phyloP scores from a whole-genome alignment of 1,140 invertebrate genomes.

The Pseudomyrmex dendroicus region DNA sequence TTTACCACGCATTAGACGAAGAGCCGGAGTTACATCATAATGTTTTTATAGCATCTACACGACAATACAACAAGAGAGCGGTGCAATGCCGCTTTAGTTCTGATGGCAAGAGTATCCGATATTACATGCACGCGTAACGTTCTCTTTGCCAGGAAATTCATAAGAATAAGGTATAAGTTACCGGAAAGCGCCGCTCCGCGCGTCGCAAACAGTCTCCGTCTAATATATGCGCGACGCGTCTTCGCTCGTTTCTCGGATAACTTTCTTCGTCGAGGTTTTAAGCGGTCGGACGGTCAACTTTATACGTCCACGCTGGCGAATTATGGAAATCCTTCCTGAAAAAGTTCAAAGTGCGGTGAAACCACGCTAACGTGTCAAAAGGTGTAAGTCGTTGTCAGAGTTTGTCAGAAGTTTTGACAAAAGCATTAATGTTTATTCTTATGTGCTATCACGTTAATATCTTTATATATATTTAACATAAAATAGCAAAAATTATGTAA shows the following conservation, averaged over 20 bases:
- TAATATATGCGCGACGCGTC: conserved; percentile 62
- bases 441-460: conserved; percentile 10
- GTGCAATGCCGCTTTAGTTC: conserved; percentile 24
- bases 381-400: conserved; percentile 53
- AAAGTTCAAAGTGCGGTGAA: conserved; percentile 48
- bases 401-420: conserved; percentile 52
- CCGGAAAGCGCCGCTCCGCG: conserved; percentile 32
- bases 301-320: conserved; percentile 57
- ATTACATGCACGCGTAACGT: conserved; percentile 37
- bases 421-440: conserved; percentile 41
- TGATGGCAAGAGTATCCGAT: conserved; percentile 50
- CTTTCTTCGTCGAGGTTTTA: conserved; percentile 61
- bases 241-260: conserved; percentile 61
- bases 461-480: neutral
- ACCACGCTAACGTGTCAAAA: conserved; percentile 53
- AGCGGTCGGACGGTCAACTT: conserved; percentile 61
- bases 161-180: conserved; percentile 62
- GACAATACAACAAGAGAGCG: conserved; percentile 5
- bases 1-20: neutral
- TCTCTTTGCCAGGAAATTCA: conserved; percentile 57
- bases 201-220: conserved; percentile 52
- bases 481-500: neutral
- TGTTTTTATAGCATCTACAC: conserved; percentile 28
- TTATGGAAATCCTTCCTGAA: conserved; percentile 62
- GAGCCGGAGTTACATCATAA: neutral